These are phyloP conservation scores for Chanos chanos DNA, from an alignment of 2,797 vertebrate species.

Conservation along the genomic window DNA sequence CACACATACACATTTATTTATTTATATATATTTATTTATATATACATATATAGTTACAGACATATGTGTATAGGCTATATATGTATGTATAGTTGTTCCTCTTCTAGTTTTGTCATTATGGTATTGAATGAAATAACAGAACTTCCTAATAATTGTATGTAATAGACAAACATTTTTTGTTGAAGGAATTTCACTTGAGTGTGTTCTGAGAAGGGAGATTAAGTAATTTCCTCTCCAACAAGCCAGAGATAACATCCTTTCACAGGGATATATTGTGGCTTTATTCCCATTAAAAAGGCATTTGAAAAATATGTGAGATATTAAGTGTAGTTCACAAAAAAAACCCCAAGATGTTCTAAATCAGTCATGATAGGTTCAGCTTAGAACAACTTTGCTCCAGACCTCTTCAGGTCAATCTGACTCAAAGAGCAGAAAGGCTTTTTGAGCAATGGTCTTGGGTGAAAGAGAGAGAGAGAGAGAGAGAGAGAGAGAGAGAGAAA, in stretches of 20 bases:
- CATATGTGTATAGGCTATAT: too few relatives aligned
- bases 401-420: constrained; percentile 23
- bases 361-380: constrained; percentile 33
- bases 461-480: constrained; percentile 28
- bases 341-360: constrained; percentile 38
- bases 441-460: constrained; percentile 33
- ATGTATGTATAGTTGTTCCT: too few relatives aligned
- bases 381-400: constrained; percentile 15
- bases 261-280: constrained; percentile 23
- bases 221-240: constrained; percentile 32
- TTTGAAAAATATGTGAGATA: constrained; percentile 23
- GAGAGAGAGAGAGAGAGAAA: not conserved
- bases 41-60: not conserved
- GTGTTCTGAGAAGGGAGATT: constrained; percentile 17
- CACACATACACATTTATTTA: not conserved
- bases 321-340: constrained; percentile 30
- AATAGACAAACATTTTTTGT: constrained; percentile 29
- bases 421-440: constrained; percentile 14
- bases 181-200: constrained; percentile 23
- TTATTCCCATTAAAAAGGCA: constrained; percentile 37
- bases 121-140: too few relatives aligned
- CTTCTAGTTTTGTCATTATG: too few relatives aligned
- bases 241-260: constrained; percentile 44
- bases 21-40: not conserved
- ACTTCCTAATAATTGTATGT: not conserved